Percentiles rank a stretch among this genome's conserved stretches.
Evolutionary conservation across 2,113 vertebrate genomes (phyloP).

Genomic region (Rhegmatorhina hoffmannsi): DNA sequence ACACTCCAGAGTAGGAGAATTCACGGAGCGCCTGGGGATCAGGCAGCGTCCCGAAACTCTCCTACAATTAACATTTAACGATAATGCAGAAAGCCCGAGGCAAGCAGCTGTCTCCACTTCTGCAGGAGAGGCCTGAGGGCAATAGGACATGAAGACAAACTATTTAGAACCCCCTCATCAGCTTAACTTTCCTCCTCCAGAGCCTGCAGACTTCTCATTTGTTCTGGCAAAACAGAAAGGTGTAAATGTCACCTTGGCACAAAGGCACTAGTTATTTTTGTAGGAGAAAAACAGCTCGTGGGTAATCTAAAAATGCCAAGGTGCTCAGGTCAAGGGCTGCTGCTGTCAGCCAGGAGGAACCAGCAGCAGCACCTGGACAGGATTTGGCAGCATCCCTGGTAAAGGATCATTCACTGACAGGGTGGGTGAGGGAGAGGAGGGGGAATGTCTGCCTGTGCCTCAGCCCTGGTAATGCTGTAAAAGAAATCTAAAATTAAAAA

Average conservation of each 20-base stretch:
- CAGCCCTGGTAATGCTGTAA: neutral
- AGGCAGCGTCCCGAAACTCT: neutral
- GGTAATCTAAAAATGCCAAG: neutral
- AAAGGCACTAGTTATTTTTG: neutral
- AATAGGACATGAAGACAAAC: neutral
- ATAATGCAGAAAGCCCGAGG: slow-evolving; percentile 3
- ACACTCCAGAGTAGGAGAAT: neutral
- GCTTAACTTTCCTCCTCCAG: neutral
- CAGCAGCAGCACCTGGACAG: neutral
- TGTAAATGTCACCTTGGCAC: neutral
- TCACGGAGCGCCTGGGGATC: neutral
- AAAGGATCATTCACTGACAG: neutral
- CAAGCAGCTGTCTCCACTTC: slow-evolving; percentile 31
- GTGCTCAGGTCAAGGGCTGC: neutral
- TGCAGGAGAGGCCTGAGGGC: neutral
- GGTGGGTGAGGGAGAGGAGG: neutral
- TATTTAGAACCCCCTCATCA: neutral
- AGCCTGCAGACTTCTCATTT: neutral
- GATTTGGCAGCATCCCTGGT: neutral
- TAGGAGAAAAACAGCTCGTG: neutral
- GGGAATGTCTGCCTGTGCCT: neutral
- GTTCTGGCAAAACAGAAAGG: neutral
- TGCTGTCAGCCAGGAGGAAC: neutral
- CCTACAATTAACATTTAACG: slow-evolving; percentile 8
- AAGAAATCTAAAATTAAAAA: neutral